These are phyloP conservation scores for Tragopan temminckii DNA, from an alignment of 2,797 vertebrate genomes.

Conservation along the genomic window DNA sequence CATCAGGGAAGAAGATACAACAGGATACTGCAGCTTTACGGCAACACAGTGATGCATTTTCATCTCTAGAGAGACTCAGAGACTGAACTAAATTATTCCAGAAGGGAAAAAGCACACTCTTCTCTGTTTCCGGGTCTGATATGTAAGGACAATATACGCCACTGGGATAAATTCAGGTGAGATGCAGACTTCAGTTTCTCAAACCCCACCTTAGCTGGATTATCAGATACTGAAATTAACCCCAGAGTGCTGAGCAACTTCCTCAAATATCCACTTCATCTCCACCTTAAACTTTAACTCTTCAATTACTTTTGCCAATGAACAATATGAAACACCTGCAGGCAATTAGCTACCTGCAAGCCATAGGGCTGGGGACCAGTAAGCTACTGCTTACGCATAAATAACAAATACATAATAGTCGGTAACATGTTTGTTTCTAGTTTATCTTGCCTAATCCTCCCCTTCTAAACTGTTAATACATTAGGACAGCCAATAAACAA, in stretches of 20 bases:
- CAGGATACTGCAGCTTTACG: not conserved
- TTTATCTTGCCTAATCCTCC: not conserved
- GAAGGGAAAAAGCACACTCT: not conserved
- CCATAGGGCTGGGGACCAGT: not conserved
- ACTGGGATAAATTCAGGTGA: not conserved
- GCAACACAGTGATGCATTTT: not conserved
- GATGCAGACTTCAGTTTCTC: not conserved
- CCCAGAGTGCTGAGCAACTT: not conserved
- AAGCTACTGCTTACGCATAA: not conserved
- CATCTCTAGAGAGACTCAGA: not conserved
- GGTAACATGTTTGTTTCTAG: not conserved
- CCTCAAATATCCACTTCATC: not conserved
- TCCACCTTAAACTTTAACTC: not conserved
- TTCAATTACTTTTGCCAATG: not conserved
- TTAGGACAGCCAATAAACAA: not conserved
- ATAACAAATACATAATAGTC: not conserved
- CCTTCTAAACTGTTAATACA: not conserved
- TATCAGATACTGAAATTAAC: not conserved
- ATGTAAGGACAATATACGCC: not conserved
- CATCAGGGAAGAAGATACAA: not conserved
- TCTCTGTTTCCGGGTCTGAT: not conserved
- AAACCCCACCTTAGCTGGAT: not conserved
- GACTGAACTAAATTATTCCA: not conserved
- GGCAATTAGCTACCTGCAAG: not conserved
- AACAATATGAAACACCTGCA: not conserved